Evolutionary conservation across 2,113 vertebrate genomes (phyloP), one percentile per base, ranked within the genome.

Genomic region (Holacanthus passer): DNA sequence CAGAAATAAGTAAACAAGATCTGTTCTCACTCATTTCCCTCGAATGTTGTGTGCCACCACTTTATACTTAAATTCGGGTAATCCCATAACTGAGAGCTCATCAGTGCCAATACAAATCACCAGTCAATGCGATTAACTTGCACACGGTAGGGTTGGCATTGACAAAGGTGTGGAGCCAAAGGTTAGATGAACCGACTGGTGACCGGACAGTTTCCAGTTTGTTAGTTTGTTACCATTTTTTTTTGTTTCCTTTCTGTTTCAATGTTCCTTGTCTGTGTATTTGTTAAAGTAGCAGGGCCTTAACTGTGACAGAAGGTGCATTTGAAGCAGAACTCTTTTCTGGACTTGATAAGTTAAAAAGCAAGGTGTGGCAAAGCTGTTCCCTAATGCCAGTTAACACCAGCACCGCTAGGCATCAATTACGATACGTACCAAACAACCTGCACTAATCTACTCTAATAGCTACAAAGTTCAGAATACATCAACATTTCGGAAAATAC

Each of bases 171-270:
- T 68, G 52, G 62, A 55, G 43, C 58, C 66, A 58, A 78, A 60
- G 32, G 29, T 73, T 43, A 32, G 56, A 62, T 37, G 7, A 76
- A 69, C 24, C 55, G 81, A 43, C 39, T 77, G 50, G 10, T 70
- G 39, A 20, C 22, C 81, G 55, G 65, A 65, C 19, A 2, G 39
- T n/a, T 75, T 78, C 62, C 56, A 41, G n/a, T 24, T 47, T 24
- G 24, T 41, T 3, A 3, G 35, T 41, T 37, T 37, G 41, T 77
- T 71, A 37, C 5, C 17, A 50, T 62, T 85, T 52, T 14, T 29
- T 35, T 37, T 37, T 2, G 5, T 37, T 37, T 37, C 8, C 8
- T 37, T 37, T 37, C 8, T 35, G 7, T 7, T 35, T 35, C 35
- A 4, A 4, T 35, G 3, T 60, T 39, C 22, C 17, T 41, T 78